Evolutionary conservation across 1,140 invertebrate species (phyloP).

Genomic region (Drosophila virilis): DNA sequence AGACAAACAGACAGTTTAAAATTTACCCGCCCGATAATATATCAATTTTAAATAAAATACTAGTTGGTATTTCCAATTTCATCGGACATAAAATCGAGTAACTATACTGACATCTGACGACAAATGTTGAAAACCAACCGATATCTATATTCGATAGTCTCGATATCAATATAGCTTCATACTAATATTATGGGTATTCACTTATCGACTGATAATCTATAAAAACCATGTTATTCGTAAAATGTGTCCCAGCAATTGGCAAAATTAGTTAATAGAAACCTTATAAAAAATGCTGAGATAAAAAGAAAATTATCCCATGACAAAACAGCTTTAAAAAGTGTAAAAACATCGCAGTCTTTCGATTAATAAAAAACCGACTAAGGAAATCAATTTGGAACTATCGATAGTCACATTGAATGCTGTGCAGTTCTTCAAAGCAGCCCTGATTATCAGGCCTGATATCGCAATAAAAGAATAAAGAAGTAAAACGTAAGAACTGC

Average conservation of each 20-base stretch:
- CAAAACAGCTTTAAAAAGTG: neutral
- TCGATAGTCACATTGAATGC: slow-evolving; percentile 23
- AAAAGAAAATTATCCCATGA: neutral
- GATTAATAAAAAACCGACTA: neutral
- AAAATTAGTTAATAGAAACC: neutral
- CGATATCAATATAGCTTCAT: neutral
- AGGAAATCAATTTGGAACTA: neutral
- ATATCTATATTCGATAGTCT: neutral
- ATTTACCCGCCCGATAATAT: too few species aligned
- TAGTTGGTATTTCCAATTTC: neutral
- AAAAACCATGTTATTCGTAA: too few species aligned
- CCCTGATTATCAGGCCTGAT: slow-evolving; percentile 22
- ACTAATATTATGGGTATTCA: neutral
- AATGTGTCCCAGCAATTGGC: too few species aligned
- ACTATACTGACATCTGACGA: neutral
- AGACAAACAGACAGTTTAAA: too few species aligned
- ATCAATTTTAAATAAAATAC: neutral
- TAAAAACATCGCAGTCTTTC: neutral
- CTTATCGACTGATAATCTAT: neutral
- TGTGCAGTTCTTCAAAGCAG: slow-evolving; percentile 24
- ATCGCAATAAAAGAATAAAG: slow-evolving; percentile 62
- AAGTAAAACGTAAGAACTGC: slow-evolving; percentile 77
- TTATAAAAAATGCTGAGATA: neutral
- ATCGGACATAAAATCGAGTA: neutral
- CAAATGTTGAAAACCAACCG: neutral